Percentiles rank a stretch among this genome's conserved stretches.
phyloP scores from a whole-genome alignment of 2,797 vertebrate genomes.

The Percopsis omiscomaycus region DNA sequence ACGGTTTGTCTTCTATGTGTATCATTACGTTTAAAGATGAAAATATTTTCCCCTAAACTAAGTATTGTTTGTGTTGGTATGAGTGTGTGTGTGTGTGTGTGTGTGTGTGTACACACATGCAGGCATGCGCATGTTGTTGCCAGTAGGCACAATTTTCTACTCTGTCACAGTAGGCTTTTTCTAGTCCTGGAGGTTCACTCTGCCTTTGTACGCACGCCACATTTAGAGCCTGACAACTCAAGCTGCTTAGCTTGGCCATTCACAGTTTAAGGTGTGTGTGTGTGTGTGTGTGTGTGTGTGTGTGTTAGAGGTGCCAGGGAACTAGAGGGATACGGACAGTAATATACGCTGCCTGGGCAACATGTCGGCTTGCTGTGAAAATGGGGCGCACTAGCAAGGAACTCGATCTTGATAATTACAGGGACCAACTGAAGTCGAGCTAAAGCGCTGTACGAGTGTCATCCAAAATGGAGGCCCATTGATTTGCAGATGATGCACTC shows the following conservation, averaged over 20 bases:
- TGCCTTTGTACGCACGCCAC: slow-evolving; percentile 50
- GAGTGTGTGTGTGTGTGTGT: neutral
- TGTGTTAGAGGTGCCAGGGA: slow-evolving; percentile 19
- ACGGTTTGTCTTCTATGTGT: neutral
- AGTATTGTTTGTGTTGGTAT: neutral
- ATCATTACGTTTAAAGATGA: too few relatives aligned
- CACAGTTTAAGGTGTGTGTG: slow-evolving; percentile 54
- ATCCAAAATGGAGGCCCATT: slow-evolving; percentile 56
- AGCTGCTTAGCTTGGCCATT: slow-evolving; percentile 64
- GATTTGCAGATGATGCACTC: slow-evolving; percentile 61
- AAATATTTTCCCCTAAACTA: too few relatives aligned
- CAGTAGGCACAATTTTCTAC: slow-evolving; percentile 46
- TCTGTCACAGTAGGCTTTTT: slow-evolving; percentile 30
- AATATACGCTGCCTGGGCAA: slow-evolving; percentile 57
- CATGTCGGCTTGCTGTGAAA: slow-evolving; percentile 40
- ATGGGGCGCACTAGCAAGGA: slow-evolving; percentile 26
- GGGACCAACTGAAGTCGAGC: slow-evolving; percentile 41
- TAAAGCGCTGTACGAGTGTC: slow-evolving; percentile 36
- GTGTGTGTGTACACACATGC: neutral
- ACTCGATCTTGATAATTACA: slow-evolving; percentile 52
- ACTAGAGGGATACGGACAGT: slow-evolving; percentile 32
- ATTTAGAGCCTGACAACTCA: slow-evolving; percentile 57
- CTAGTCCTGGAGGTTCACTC: slow-evolving; percentile 44
- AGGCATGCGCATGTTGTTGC: slow-evolving; percentile 37
- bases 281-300: slow-evolving; percentile 27